Evolutionary conservation across 2,113 vertebrate genomes (phyloP).

Genomic region (Archilochus colubris): DNA sequence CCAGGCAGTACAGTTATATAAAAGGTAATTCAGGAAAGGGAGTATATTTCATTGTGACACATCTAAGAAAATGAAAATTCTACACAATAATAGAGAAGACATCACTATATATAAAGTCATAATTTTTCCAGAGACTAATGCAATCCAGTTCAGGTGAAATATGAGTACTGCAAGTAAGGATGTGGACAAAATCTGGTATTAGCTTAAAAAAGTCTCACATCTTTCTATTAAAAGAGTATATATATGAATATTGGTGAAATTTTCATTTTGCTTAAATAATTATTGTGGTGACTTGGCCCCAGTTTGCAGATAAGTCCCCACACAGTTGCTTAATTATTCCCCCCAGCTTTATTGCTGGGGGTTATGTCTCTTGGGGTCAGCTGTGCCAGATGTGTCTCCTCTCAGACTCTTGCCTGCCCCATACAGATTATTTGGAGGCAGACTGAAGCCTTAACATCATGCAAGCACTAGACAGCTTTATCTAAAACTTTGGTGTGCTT

Average conservation of each 20-base stretch:
- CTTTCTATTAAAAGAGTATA: neutral
- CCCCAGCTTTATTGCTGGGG: neutral
- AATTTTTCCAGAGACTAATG: neutral
- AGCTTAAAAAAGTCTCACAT: neutral
- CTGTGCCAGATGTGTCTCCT: neutral
- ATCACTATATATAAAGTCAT: neutral
- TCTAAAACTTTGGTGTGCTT: neutral
- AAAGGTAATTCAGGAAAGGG: neutral
- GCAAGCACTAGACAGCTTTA: neutral
- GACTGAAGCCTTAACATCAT: accelerated
- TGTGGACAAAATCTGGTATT: neutral
- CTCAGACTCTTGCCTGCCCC: accelerated
- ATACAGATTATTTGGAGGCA: neutral
- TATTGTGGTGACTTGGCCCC: neutral
- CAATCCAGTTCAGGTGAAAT: neutral
- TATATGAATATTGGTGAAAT: neutral
- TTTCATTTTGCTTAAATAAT: neutral
- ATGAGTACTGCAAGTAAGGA: neutral
- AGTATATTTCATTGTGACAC: neutral
- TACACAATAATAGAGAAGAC: neutral
- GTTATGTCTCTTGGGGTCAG: neutral
- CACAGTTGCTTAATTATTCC: accelerated
- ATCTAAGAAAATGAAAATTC: neutral
- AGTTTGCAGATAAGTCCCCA: neutral
- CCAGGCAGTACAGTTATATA: neutral